These are phyloP conservation scores for Platorchestia sp. DNA, from an alignment of 1,140 invertebrate genomes.

Conservation along the genomic window DNA sequence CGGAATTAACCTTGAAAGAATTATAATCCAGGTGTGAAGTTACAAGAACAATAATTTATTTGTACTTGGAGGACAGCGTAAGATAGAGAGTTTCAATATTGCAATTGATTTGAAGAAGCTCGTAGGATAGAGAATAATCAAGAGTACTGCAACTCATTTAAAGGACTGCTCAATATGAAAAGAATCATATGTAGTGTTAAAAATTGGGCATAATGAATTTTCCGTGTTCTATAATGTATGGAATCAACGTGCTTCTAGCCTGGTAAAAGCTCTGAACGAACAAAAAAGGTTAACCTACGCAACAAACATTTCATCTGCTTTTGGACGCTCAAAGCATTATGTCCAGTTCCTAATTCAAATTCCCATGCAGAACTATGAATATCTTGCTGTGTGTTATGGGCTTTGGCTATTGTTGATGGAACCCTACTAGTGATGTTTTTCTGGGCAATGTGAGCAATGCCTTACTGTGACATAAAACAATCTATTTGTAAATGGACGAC, in stretches of 20 bases:
- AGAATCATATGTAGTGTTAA: neutral
- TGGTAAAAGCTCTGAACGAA: neutral
- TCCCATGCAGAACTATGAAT: neutral
- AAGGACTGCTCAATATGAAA: neutral
- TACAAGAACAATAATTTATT: too few species aligned
- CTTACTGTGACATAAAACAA: too few species aligned
- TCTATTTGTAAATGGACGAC: too few species aligned
- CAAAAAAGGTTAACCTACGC: neutral
- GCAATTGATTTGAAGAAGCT: too few species aligned
- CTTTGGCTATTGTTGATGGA: too few species aligned
- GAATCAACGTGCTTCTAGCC: neutral
- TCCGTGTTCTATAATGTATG: neutral
- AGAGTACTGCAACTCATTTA: neutral
- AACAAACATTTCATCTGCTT: neutral
- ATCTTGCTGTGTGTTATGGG: neutral
- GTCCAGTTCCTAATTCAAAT: neutral
- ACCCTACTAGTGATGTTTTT: too few species aligned
- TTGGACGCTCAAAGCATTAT: neutral
- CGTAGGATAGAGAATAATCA: too few species aligned
- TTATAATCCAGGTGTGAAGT: neutral
- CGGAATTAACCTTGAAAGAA: neutral
- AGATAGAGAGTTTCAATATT: neutral
- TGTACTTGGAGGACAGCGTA: too few species aligned
- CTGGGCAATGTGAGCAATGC: too few species aligned
- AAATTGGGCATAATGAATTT: neutral